Percentiles rank a stretch among this genome's conserved stretches.
Evolutionary conservation across 2,888 invertebrate genomes (phyloP).

Genomic region (Cantharis flavilabris): DNA sequence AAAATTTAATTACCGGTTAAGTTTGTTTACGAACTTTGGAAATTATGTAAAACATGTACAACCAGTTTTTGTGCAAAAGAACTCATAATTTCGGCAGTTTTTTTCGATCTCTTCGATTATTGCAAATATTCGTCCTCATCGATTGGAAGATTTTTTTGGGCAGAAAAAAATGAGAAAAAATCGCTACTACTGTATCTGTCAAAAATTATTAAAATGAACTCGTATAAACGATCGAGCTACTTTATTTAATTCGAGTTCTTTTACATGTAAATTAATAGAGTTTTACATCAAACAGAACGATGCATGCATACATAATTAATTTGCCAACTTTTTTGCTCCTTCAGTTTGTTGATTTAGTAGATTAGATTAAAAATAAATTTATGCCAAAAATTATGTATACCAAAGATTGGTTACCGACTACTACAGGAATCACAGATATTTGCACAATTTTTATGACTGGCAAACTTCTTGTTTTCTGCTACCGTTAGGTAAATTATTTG

Average conservation of each 20-base stretch:
- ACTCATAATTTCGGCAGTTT: not conserved
- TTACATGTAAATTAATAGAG: not conserved
- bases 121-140: not conserved
- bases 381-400: conserved; percentile 1
- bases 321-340: not conserved
- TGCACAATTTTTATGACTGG: conserved; percentile 1
- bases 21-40: not conserved
- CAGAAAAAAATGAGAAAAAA: not conserved
- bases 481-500: not conserved
- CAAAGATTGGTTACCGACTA: not conserved
- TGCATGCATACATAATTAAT: not conserved
- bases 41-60: not conserved
- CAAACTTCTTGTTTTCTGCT: not conserved
- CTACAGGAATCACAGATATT: conserved; percentile 4
- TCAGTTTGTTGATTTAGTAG: not conserved
- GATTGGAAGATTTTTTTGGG: not conserved
- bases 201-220: not conserved
- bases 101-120: too few species aligned
- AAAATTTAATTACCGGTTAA: not conserved
- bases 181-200: not conserved
- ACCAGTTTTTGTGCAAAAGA: not conserved
- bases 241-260: not conserved
- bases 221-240: not conserved
- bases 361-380: not conserved
- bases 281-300: not conserved